Percentiles rank a stretch among this genome's conserved stretches.
phyloP scores from a whole-genome alignment of 92 coral and sea anemone species.

The Umimayanthus kanabou region DNA sequence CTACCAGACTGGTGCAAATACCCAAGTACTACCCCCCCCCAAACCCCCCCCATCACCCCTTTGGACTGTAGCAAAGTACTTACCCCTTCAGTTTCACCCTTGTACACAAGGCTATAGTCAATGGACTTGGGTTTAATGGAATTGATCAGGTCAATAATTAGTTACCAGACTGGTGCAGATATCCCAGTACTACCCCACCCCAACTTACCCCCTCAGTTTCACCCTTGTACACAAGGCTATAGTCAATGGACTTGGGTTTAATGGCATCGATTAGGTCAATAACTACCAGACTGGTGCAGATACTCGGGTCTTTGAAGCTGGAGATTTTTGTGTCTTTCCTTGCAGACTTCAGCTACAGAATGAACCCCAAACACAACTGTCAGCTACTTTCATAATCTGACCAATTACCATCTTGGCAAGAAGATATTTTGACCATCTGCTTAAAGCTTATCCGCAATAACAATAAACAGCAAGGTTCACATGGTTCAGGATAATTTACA shows the following conservation, averaged over 20 bases:
- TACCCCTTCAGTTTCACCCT: slow-evolving; percentile 81
- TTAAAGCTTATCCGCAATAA: too few species aligned
- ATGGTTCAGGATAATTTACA: neutral
- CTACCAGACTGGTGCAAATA: slow-evolving; percentile 74
- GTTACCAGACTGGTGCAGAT: slow-evolving; percentile 79
- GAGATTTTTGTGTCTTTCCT: slow-evolving; percentile 57
- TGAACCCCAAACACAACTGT: neutral
- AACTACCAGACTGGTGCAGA: slow-evolving; percentile 77
- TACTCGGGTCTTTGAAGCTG: slow-evolving; percentile 78
- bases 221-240: slow-evolving; percentile 72
- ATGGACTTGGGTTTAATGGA: slow-evolving; percentile 76
- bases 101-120: slow-evolving; percentile 72
- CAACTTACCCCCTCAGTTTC: slow-evolving; percentile 81
- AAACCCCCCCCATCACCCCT: too few species aligned
- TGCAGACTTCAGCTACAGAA: slow-evolving; percentile 54
- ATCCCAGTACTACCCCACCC: slow-evolving; percentile 34
- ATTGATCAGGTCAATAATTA: slow-evolving; percentile 87
- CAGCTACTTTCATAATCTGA: too few species aligned
- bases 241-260: slow-evolving; percentile 73
- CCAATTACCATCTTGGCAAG: neutral
- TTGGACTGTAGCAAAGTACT: too few species aligned
- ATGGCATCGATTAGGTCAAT: slow-evolving; percentile 92
- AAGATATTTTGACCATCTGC: too few species aligned
- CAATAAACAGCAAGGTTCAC: too few species aligned
- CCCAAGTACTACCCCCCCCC: slow-evolving; percentile 16